These are phyloP conservation scores for Sebastiscus tertius DNA, from an alignment of 2,797 vertebrate species.

Conservation along the genomic window DNA sequence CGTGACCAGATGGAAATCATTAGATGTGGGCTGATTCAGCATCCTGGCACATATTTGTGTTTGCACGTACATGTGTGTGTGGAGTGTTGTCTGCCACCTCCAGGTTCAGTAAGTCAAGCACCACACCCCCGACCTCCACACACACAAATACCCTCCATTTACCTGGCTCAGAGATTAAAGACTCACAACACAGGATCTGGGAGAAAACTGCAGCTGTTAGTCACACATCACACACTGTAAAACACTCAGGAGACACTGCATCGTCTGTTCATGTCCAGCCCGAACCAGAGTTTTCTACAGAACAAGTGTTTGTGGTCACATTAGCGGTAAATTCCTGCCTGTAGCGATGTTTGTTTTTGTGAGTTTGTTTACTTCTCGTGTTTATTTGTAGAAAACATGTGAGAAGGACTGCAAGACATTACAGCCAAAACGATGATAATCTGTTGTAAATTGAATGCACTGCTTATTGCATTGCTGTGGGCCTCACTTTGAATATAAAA, in stretches of 20 bases:
- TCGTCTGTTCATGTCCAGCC: constrained; percentile 8
- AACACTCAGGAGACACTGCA: constrained; percentile 23
- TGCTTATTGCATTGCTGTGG: neutral
- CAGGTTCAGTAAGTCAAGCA: constrained; percentile 47
- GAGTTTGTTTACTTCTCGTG: neutral
- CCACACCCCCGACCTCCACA: constrained; percentile 11
- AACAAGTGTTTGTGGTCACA: too few species aligned
- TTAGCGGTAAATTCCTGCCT: neutral
- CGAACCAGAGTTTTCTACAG: neutral
- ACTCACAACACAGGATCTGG: constrained; percentile 16
- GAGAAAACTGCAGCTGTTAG: constrained; percentile 28
- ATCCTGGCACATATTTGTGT: constrained; percentile 48
- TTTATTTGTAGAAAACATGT: neutral
- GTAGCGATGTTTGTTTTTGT: neutral
- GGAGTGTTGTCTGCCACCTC: constrained; percentile 54
- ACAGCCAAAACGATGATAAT: neutral
- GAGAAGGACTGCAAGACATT: neutral
- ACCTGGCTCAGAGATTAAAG: constrained; percentile 15
- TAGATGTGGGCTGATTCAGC: constrained; percentile 76
- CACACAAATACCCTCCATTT: neutral
- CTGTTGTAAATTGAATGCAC: neutral
- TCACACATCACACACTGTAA: constrained; percentile 49
- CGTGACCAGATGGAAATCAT: constrained; percentile 83
- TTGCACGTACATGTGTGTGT: constrained; percentile 46
- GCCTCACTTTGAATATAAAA: neutral